Evolutionary conservation across 2,888 invertebrate genomes (phyloP), one percentile per base, ranked within the genome.

Genomic region (Dynastes hyllus): DNA sequence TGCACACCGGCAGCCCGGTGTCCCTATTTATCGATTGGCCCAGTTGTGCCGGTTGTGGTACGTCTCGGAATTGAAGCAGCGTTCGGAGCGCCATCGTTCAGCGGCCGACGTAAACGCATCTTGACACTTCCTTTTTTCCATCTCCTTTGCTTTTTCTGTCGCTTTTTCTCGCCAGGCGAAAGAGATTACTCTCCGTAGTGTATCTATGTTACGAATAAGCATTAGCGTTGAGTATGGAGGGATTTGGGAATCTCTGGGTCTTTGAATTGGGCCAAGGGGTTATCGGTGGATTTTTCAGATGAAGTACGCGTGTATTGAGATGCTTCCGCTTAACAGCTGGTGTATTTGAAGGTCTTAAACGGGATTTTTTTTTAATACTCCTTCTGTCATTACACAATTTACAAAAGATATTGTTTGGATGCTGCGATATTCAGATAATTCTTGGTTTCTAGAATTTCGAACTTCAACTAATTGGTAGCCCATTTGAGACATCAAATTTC

Each of bases 21-120:
- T 86, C 87, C 86, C 61, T 61, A 45, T 61, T 69, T 92, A 92
- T 92, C 92, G 92, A 92, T 92, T 92, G 92, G 91, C 92, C 92
- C 91, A 92, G 92, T 92, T 92, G 91, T 90, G 90, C 89, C 89
- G 89, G 89, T 58, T 22, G 90, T 84, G 83, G 45, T 45, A 45
- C 65, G 69, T 65, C 58, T 71, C 65, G 65, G 71, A 67, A 53
- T 67, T 58, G 22, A 58, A 22, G 55, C 55, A 58, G 22, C 55
- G 75, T 55, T 69, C 67, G 58, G 55, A 85, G 85, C 85, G 86
- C 86, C 86, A 85, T 84, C 85, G 83, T 82, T 85, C 85, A 84
- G 85, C 84, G 85, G 83, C 85, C 86, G 66, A 85, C 85, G 85
- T 84, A 85, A 85, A 85, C 82, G 84, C 84, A 83, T 84, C 83